A percentile compares a stretch with the other conserved stretches of the same genome.
Evolutionary conservation across 64 coral and sea anemone genomes (phyloP).

Genomic region (Montipora sp.): DNA sequence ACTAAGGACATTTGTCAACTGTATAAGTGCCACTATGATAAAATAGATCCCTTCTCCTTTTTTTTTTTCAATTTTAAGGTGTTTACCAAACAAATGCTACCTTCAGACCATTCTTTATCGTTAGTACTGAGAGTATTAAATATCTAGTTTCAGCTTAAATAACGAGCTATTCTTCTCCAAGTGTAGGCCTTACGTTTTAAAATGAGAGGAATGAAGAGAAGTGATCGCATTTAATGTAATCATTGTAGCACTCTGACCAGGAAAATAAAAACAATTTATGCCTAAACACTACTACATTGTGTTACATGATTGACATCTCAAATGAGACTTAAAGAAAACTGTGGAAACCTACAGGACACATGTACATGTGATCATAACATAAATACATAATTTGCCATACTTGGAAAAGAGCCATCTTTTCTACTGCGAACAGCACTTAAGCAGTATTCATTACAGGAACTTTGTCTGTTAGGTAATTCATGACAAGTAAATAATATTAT

Average conservation of each 20-base stretch:
- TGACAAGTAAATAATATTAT: not conserved
- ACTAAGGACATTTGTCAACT: not conserved
- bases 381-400: slow-evolving; percentile 7
- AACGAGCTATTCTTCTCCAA: no score
- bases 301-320: not conserved
- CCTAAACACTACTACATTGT: slow-evolving; percentile 18
- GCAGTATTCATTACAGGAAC: slow-evolving; percentile 15
- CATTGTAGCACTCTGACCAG: not conserved
- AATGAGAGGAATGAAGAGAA: no score
- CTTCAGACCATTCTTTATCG: no score
- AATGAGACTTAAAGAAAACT: not conserved
- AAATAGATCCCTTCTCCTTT: no score
- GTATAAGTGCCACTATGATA: no score
- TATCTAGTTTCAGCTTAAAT: no score
- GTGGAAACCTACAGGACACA: not conserved
- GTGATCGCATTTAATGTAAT: no score
- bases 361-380: not conserved
- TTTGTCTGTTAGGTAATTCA: not conserved
- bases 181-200: no score
- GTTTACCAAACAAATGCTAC: no score
- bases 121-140: no score
- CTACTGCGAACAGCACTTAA: not conserved
- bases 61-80: no score
- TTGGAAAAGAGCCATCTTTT: not conserved
- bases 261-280: not conserved